A percentile compares a stretch with the other conserved stretches of the same genome.
phyloP scores from a whole-genome alignment of 2,888 invertebrate genomes.

The Oxystoma pomonae region DNA sequence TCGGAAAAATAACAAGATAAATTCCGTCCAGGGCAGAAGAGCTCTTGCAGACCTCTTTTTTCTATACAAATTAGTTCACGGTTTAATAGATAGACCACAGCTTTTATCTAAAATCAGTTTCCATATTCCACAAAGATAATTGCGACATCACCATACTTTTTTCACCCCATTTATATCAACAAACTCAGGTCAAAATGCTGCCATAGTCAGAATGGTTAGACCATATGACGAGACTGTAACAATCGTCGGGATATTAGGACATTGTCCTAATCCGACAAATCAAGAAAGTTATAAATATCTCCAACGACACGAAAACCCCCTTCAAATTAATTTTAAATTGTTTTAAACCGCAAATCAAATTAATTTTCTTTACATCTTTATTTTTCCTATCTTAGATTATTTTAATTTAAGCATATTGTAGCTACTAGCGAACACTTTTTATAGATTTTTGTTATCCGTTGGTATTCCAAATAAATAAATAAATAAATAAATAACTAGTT shows the following conservation, averaged over 20 bases:
- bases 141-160: background rate
- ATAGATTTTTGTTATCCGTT: background rate
- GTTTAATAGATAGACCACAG: background rate
- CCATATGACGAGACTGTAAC: background rate
- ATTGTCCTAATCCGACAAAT: too few relatives aligned
- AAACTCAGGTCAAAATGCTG: background rate
- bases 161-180: background rate
- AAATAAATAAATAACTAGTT: background rate
- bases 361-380: too few relatives aligned
- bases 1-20: too few relatives aligned
- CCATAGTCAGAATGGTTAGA: background rate
- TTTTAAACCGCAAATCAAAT: too few relatives aligned
- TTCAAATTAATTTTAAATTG: too few relatives aligned
- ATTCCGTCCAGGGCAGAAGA: conserved; percentile 1
- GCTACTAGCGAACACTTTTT: background rate
- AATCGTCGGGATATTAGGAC: too few relatives aligned
- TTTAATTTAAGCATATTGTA: background rate
- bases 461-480: background rate
- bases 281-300: too few relatives aligned
- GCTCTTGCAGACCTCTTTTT: background rate
- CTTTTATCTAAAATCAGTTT: background rate
- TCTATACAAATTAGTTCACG: background rate
- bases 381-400: background rate
- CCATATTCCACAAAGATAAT: background rate
- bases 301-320: too few relatives aligned